Percentiles rank a stretch among this genome's conserved stretches.
These are phyloP conservation scores for Drosophila burlai DNA, from an alignment of 1,140 invertebrate genomes.

Conservation along the genomic window DNA sequence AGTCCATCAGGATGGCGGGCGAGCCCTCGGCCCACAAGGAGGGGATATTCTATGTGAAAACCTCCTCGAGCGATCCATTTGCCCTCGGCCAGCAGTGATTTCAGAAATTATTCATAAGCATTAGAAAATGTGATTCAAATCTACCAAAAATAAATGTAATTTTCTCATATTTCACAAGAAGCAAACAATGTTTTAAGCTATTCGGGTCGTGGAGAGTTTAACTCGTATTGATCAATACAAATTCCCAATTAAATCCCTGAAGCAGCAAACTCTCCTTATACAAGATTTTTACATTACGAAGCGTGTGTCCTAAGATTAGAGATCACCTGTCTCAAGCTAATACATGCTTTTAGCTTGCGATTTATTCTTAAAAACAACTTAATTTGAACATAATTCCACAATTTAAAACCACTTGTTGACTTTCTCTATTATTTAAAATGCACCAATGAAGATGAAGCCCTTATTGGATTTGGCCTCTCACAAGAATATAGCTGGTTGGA, in stretches of 20 bases:
- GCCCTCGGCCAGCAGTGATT: conserved; percentile 59
- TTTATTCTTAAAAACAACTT: background rate
- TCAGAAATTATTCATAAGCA: background rate
- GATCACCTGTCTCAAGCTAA: too few species aligned
- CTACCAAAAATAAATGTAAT: conserved; percentile 19
- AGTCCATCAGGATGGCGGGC: conserved; percentile 86
- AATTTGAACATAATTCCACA: background rate
- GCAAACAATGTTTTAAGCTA: background rate
- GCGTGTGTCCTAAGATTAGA: too few species aligned
- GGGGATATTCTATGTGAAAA: conserved; percentile 86
- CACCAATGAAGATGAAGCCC: background rate
- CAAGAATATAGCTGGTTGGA: too few species aligned
- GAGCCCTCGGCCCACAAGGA: conserved; percentile 75
- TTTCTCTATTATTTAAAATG: background rate
- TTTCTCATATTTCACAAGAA: background rate
- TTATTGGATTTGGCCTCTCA: too few species aligned
- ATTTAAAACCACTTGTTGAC: background rate
- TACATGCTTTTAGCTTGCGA: background rate
- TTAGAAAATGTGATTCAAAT: conserved; percentile 12
- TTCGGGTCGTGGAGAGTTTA: too few species aligned
- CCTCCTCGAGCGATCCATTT: conserved; percentile 85
- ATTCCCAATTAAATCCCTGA: too few species aligned
- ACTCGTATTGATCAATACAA: too few species aligned
- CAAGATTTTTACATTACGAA: too few species aligned
- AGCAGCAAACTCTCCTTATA: too few species aligned